These are phyloP conservation scores for Melospiza georgiana DNA, from an alignment of 2,113 vertebrate species.

Conservation along the genomic window DNA sequence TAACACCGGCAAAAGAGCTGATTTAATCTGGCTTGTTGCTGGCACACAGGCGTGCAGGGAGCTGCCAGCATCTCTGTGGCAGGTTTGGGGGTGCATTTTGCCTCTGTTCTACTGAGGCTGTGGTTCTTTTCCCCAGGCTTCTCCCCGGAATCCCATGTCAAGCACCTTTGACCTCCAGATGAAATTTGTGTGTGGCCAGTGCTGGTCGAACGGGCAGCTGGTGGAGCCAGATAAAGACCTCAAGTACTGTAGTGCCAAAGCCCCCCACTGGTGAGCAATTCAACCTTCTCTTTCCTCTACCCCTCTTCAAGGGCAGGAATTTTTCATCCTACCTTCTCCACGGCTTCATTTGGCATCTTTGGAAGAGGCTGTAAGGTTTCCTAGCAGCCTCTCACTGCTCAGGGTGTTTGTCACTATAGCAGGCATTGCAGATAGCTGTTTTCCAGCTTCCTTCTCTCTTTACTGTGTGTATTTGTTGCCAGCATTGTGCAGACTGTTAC, in stretches of 20 bases:
- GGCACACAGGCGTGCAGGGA: fast-evolving
- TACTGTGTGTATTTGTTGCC: neutral
- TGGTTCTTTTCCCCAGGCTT: slow-evolving; percentile 57
- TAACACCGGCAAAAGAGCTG: neutral
- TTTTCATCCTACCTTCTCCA: neutral
- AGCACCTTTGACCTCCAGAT: slow-evolving; percentile 85
- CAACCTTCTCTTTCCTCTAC: neutral
- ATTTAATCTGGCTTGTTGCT: neutral
- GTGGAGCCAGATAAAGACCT: slow-evolving; percentile 88
- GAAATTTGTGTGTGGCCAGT: slow-evolving; percentile 92
- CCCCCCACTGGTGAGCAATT: slow-evolving; percentile 84
- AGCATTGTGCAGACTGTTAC: neutral
- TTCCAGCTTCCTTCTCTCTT: neutral
- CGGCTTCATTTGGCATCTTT: neutral
- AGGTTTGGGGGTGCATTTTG: neutral
- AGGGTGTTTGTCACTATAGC: neutral
- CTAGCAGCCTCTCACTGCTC: neutral
- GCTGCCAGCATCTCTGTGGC: neutral
- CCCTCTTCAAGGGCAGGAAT: neutral
- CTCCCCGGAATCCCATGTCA: slow-evolving; percentile 61
- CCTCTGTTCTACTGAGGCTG: neutral
- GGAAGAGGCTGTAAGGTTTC: neutral
- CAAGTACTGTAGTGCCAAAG: slow-evolving; percentile 92
- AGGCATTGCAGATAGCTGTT: neutral
- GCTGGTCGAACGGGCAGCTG: slow-evolving; percentile 85